These are phyloP conservation scores for Gopherus flavomarginatus DNA, from an alignment of 2,113 vertebrate genomes.

Conservation along the genomic window DNA sequence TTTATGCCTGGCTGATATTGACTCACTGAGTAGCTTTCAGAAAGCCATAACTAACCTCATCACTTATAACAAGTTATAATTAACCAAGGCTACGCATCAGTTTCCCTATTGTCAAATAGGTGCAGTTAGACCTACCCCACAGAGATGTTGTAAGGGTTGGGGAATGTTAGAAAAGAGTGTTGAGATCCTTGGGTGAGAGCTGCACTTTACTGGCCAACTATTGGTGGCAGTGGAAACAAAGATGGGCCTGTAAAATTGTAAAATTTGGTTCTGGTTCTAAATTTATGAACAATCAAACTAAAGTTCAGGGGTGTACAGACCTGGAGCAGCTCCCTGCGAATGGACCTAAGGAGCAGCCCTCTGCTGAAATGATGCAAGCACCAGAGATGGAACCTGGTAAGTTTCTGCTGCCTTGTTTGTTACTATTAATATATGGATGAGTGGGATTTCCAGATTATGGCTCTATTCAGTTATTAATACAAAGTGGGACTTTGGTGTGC, in stretches of 20 bases:
- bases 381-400: not conserved
- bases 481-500: no score
- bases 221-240: not conserved
- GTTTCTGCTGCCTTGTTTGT: not conserved
- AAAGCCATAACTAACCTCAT: not conserved
- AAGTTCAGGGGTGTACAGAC: not conserved
- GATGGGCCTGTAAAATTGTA: fast-evolving
- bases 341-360: not conserved
- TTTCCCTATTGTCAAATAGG: not conserved
- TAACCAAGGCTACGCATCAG: not conserved
- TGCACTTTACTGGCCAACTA: not conserved
- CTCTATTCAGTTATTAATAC: no score
- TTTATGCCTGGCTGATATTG: not conserved
- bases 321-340: not conserved
- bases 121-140: not conserved
- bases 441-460: no score
- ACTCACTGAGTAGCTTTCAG: not conserved
- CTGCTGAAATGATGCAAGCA: not conserved
- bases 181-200: not conserved
- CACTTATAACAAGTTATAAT: not conserved
- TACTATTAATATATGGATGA: no score
- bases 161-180: not conserved
- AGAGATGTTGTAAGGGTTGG: not conserved
- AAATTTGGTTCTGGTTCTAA: not conserved
- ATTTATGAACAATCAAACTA: not conserved